Evolutionary conservation across 2,113 vertebrate genomes (phyloP).

Genomic region (Gracilinanus agilis): DNA sequence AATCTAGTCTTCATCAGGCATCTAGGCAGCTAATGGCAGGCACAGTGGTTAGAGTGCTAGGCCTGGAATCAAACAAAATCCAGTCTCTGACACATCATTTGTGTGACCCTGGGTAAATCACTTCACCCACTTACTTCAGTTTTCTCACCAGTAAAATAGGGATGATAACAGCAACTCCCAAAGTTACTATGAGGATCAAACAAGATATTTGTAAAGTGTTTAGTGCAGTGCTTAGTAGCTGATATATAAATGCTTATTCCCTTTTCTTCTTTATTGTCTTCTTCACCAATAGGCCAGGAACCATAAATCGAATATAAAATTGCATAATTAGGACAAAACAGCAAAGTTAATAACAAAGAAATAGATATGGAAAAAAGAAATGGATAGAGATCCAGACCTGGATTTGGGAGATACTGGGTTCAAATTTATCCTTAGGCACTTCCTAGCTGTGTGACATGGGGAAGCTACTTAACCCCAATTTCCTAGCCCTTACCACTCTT

Average conservation of each 20-base stretch:
- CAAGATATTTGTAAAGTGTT: not conserved
- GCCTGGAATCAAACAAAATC: not conserved
- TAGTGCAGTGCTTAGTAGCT: not conserved
- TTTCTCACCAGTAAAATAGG: not conserved
- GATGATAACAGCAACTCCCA: not conserved
- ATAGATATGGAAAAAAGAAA: too few relatives aligned
- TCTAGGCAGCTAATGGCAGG: not conserved
- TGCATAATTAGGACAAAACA: not conserved
- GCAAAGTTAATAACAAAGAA: not conserved
- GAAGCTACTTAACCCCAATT: too few relatives aligned
- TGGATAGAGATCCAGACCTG: too few relatives aligned
- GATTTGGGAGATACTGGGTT: too few relatives aligned
- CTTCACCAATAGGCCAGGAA: not conserved
- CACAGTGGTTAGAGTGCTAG: not conserved
- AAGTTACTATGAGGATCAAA: not conserved
- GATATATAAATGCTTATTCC: not conserved
- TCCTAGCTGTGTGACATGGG: too few relatives aligned
- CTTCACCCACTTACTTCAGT: not conserved
- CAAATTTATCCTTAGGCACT: too few relatives aligned
- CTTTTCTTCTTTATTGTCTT: not conserved
- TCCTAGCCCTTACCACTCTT: too few relatives aligned
- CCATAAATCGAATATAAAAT: not conserved
- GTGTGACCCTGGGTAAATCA: not conserved
- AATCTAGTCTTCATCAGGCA: not conserved
- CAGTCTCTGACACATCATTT: not conserved